A percentile compares a stretch with the other conserved stretches of the same genome.
These are phyloP conservation scores for Scomberomorus guttatus DNA, from an alignment of 2,797 vertebrate species.

Conservation along the genomic window DNA sequence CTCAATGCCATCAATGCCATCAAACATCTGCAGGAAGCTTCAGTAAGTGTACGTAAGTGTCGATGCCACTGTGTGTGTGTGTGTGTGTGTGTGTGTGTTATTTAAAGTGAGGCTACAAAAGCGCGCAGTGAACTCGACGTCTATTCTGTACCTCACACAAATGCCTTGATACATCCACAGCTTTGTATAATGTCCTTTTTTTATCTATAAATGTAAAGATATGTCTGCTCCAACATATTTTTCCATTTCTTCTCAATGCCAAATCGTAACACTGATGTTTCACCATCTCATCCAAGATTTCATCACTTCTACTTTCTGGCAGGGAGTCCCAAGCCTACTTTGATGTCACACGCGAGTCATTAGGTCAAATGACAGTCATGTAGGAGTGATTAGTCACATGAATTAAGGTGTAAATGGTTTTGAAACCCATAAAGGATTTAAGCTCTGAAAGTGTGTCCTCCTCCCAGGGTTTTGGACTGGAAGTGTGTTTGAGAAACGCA, in stretches of 20 bases:
- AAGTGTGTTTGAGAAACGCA: background rate
- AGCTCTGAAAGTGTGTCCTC: background rate
- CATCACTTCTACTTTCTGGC: no score
- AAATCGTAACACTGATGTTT: no score
- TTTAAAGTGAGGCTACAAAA: background rate
- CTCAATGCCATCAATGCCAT: background rate
- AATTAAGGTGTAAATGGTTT: no score
- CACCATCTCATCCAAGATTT: no score
- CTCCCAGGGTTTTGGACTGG: background rate
- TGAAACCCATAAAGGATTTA: no score
- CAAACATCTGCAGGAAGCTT: slow-evolving; percentile 27
- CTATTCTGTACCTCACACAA: background rate
- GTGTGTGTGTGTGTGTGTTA: background rate
- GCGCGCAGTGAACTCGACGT: background rate
- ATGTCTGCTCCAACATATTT: no score
- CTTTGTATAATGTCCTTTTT: background rate
- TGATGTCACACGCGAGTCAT: no score
- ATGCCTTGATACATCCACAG: background rate
- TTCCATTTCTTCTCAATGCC: no score
- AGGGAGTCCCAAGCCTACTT: background rate
- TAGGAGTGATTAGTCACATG: no score
- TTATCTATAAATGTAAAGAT: no score
- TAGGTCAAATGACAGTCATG: no score
- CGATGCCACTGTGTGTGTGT: background rate
- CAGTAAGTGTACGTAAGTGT: slow-evolving; percentile 6